phyloP scores from a whole-genome alignment of 2,113 vertebrate genomes.

The crab-eating macaque (Macaca fascicularis) region DNA sequence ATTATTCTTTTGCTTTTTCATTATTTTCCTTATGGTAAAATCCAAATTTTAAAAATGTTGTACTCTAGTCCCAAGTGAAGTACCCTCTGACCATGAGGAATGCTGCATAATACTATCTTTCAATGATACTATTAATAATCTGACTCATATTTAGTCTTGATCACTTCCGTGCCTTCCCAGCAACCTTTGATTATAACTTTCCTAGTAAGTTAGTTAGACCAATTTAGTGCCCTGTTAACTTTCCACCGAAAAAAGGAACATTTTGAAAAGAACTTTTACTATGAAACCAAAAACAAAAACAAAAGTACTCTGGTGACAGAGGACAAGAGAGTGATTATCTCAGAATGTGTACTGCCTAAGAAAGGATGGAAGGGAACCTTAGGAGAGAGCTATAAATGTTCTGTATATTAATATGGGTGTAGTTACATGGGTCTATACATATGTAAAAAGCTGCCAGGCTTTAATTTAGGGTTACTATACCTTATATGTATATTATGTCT shows the following conservation, averaged over 20 bases:
- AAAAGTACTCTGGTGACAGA: neutral
- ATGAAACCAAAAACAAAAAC: slow-evolving; percentile 8
- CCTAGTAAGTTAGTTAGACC: neutral
- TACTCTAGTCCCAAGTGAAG: neutral
- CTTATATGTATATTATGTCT: neutral
- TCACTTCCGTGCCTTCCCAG: slow-evolving; percentile 5
- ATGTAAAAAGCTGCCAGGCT: neutral
- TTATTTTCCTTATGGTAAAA: slow-evolving; percentile 18
- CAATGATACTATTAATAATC: neutral
- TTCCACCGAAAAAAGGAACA: neutral
- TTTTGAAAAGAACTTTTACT: slow-evolving; percentile 16
- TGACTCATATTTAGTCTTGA: neutral
- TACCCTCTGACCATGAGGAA: slow-evolving; percentile 1
- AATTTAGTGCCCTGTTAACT: neutral
- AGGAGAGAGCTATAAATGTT: neutral
- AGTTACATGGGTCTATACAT: neutral
- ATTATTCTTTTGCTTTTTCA: neutral
- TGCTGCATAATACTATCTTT: neutral
- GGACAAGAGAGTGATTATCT: neutral
- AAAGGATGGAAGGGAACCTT: neutral
- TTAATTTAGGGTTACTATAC: slow-evolving; percentile 33
- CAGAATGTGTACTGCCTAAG: neutral
- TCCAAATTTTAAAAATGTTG: neutral
- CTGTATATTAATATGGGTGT: neutral
- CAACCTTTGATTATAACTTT: slow-evolving; percentile 3